These are phyloP conservation scores for Camponotus floridanus DNA, from an alignment of 1,140 invertebrate species.

Conservation along the genomic window DNA sequence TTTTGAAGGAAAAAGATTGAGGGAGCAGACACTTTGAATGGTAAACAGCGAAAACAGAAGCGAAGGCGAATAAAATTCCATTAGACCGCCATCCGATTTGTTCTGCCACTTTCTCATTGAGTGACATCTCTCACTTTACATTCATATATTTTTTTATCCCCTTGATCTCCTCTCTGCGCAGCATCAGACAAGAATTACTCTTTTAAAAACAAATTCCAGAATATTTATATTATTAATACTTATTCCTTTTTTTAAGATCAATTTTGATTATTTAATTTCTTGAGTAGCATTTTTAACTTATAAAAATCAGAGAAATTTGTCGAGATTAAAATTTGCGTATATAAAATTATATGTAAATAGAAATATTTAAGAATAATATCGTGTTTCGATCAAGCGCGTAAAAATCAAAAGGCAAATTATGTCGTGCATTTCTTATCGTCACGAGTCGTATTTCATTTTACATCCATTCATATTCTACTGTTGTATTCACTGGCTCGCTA, in stretches of 20 bases:
- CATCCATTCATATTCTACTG: constrained; percentile 14
- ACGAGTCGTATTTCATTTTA: constrained; percentile 28
- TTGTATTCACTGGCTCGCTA: constrained; percentile 59
- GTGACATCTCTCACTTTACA: not conserved
- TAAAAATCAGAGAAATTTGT: not conserved
- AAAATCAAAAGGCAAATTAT: constrained; percentile 20
- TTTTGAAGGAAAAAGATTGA: constrained; percentile 6
- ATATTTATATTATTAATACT: not conserved
- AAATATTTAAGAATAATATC: not conserved
- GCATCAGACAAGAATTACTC: not conserved
- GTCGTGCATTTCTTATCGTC: constrained; percentile 12
- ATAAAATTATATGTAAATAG: not conserved
- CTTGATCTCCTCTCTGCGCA: not conserved
- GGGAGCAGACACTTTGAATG: constrained; percentile 35
- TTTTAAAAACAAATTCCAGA: not conserved
- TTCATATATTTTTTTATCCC: constrained; percentile 21
- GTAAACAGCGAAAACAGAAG: constrained; percentile 51
- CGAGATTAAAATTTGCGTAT: not conserved
- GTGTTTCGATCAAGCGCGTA: constrained; percentile 1
- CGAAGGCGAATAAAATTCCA: constrained; percentile 50
- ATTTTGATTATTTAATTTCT: not conserved
- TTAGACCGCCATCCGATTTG: constrained; percentile 39
- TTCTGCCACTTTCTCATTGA: constrained; percentile 21
- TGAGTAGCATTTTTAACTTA: not conserved
- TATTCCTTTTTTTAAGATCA: not conserved